Base-by-base conservation (phyloP, 2,888 invertebrate species). In the Nipponacmea schrenckii region DNA sequence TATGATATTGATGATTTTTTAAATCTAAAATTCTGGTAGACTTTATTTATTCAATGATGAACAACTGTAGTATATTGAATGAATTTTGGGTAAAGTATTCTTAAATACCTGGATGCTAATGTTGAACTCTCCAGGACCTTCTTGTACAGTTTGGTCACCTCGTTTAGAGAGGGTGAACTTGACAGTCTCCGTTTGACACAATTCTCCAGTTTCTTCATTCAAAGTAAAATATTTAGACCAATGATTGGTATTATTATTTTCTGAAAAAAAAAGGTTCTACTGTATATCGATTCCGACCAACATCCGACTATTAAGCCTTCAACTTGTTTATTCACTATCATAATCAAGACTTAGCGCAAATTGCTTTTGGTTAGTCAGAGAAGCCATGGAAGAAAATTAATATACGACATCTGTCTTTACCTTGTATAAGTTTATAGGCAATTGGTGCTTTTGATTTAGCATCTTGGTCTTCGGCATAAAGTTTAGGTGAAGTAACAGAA, bases 111-210 rank as follows among this genome's bases (percentile, higher is more conserved):
- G 64, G 7, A 72, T 65, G 5, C 7, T 64, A 17, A 72, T 62
- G 7, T 56, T 46, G 50, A 68, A 72, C 0, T 62, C 64, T 1
- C 31, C 50, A 26, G 64, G 44, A 4, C 24, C 45, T 12, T 67
- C 69, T 1, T 45, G 45, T 24, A 69, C 50, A 1, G 74, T 69
- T 17, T 62, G 62, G 12, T 71, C 56, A 0, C 65, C 65, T 7
- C 68, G 31, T 62, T 69, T 68, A 15, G 46, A 27, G 20, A 68
- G 39, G 0, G 62, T 56, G 2, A 73, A 24, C 24, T 68, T 56
- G n/a, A 79, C 67, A 5, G 72, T 69, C 68, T 77, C 62, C 12
- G 64, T 67, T 68, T 79, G 79, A 72, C 79, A 79, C n/a, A 79
- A 69, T 20, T 62, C 26, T 2, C 77, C 79, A 1, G 77, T 74